phyloP scores from a whole-genome alignment of 1,140 invertebrate species.

The Pseudachorutes palmiensis region DNA sequence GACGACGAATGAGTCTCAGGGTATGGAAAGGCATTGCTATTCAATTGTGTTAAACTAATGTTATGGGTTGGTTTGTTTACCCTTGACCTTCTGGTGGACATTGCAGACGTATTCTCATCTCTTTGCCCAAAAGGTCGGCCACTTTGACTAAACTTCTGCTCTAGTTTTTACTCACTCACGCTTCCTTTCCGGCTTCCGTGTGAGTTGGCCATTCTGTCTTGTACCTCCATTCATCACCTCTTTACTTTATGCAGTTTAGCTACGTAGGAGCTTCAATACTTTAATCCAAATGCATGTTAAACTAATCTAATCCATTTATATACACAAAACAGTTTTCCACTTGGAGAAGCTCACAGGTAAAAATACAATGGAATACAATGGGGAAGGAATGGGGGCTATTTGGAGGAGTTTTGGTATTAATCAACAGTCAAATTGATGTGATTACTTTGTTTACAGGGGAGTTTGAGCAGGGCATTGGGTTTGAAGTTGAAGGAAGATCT shows the following conservation, averaged over 20 bases:
- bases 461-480: conserved; percentile 63
- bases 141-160: conserved; percentile 36
- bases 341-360: conserved; percentile 53
- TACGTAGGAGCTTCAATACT: background rate
- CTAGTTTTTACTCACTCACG: conserved; percentile 11
- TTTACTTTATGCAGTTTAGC: background rate
- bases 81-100: too few species aligned
- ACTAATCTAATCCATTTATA: conserved; percentile 7
- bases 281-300: too few species aligned
- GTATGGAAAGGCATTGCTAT: conserved; percentile 30
- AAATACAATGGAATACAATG: conserved; percentile 13
- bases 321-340: conserved; percentile 46
- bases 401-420: background rate
- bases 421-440: background rate
- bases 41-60: too few species aligned
- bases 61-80: too few species aligned
- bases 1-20: conserved; percentile 34
- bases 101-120: conserved; percentile 43
- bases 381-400: background rate
- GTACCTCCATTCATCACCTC: background rate
- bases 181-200: background rate
- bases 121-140: conserved; percentile 48
- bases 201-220: background rate
- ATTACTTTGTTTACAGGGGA: conserved; percentile 51
- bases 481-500: conserved; percentile 53